Evolutionary conservation across 2,797 vertebrate genomes (phyloP), one percentile per base, ranked within the genome.

Genomic region (Xenops minutus): DNA sequence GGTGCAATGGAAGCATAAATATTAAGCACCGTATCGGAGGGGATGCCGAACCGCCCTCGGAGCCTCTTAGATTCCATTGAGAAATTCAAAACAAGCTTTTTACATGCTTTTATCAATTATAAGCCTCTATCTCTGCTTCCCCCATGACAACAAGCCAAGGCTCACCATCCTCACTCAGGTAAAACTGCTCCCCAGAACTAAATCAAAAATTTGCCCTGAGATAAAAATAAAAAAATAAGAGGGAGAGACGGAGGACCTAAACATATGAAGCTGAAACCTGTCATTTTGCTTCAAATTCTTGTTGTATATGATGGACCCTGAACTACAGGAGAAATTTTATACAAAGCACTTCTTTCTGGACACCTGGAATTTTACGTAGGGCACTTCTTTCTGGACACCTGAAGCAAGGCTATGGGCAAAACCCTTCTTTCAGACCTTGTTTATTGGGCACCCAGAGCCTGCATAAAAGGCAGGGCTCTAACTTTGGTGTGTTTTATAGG

Each of bases 1-100:
- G 97, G 98, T 96, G 91, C 92, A 94, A 84, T 32, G 63, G 79
- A 90, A 95, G 85, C 77, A 68, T 66, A 94, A 96, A 90, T 92
- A 93, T 74, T 85, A 96, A 96, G 84, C 48, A 73, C 63, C 14
- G 2, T 78, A 89, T 94, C 88, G 77, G 84, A 88, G 82, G 49
- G 55, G 95, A 92, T 92, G 89, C 78, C 82, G 83, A 96, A 93
- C 82, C 44, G 58, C 54, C 66, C 81, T 67, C 41, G 0, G 4
- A 81, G 78, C 48, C 85, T 37, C 92, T 81, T 81, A 92, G 80
- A 88, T 94, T 94, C 79, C 83, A 63, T 54, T 22, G 1, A 95
- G 71, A 91, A 86, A 82, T 49, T 91, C 58, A 51, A 83, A 95
- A 46, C 54, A 77, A 91, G 83, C 44, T 93, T 85, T 92, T 92